A percentile compares a stretch with the other conserved stretches of the same genome.
phyloP scores from a whole-genome alignment of 1,140 invertebrate genomes.

The Drosophila arawakana region DNA sequence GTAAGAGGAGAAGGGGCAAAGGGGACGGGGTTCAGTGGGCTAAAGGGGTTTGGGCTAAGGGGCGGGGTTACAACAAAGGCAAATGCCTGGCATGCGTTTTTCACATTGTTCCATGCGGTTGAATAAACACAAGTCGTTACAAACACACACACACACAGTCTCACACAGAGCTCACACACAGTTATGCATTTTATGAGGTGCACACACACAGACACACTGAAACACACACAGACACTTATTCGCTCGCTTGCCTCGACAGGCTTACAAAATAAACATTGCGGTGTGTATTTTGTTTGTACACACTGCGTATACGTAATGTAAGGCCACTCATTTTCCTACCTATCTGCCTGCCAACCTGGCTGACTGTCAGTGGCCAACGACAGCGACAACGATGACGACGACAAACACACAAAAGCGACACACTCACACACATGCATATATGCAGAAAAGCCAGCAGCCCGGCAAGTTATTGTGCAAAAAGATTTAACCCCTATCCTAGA shows the following conservation, averaged over 20 bases:
- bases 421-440: conserved; percentile 38
- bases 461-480: conserved; percentile 55
- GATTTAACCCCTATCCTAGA: conserved; percentile 62
- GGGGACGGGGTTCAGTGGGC: too few relatives aligned
- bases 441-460: conserved; percentile 64
- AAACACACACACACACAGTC: conserved; percentile 34
- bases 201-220: conserved; percentile 31
- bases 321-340: conserved; percentile 74
- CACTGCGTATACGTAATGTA: conserved; percentile 79
- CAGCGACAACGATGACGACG: not conserved
- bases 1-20: not conserved
- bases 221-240: conserved; percentile 62
- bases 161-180: conserved; percentile 14
- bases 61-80: conserved; percentile 41
- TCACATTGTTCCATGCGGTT: conserved; percentile 80
- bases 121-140: conserved; percentile 73
- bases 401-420: conserved; percentile 39
- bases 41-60: not conserved
- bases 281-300: conserved; percentile 79
- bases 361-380: conserved; percentile 59
- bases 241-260: conserved; percentile 78
- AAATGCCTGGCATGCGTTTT: conserved; percentile 77
- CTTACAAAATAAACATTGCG: conserved; percentile 82
- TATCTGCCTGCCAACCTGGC: conserved; percentile 35
- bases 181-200: conserved; percentile 67